phyloP scores from a whole-genome alignment of 2,113 vertebrate genomes.

The Rattus norvegicus region GRCr8 NC_086025.1:22104501-22105000 shows the following conservation, averaged over 20 bases:
- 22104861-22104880: neutral
- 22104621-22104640: neutral
- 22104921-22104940: neutral
- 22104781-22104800: neutral
- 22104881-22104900: neutral
- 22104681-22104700: neutral
- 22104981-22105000: neutral
- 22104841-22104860: neutral
- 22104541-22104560: neutral
- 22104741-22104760: too few species aligned
- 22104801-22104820: constrained; percentile 8
- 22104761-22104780: neutral
- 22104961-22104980: neutral
- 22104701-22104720: neutral
- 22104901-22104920: neutral
- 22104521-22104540: neutral
- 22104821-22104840: neutral
- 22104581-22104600: neutral
- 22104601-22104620: neutral
- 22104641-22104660: neutral
- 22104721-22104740: neutral
- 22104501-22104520: neutral
- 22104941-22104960: neutral
- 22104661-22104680: neutral
- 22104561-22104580: neutral